Conservation (phyloP, 2,797 vertebrate genomes). For the Myripristis murdjan region DNA sequence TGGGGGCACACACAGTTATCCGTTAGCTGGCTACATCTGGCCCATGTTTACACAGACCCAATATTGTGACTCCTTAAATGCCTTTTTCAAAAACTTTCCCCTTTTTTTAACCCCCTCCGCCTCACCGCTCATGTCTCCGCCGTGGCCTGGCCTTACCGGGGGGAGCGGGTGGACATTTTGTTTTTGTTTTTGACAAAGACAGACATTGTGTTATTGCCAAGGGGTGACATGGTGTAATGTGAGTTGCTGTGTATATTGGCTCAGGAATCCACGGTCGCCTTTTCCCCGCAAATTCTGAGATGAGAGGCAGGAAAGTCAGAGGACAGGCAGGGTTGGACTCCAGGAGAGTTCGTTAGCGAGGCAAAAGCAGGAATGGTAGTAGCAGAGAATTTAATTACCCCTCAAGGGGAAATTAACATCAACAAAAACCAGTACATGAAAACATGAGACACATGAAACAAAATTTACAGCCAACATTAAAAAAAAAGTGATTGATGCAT, state of each 20-base stretch:
- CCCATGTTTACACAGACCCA: conserved; percentile 69
- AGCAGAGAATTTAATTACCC: too few relatives aligned
- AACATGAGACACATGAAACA: too few relatives aligned
- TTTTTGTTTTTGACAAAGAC: conserved; percentile 83
- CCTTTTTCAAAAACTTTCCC: conserved; percentile 48
- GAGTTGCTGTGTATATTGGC: conserved; percentile 80
- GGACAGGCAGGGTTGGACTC: background rate
- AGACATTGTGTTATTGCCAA: conserved; percentile 80
- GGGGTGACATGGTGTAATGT: conserved; percentile 83
- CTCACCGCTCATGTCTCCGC: conserved; percentile 36
- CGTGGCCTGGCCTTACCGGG: conserved; percentile 13
- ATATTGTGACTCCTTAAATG: conserved; percentile 72
- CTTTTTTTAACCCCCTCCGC: conserved; percentile 52
- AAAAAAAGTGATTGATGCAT: too few relatives aligned
- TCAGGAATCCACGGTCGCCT: conserved; percentile 72
- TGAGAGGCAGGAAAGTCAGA: conserved; percentile 34
- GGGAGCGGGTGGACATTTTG: conserved; percentile 58
- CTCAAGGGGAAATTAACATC: background rate
- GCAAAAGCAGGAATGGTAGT: too few relatives aligned
- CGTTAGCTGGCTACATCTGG: conserved; percentile 70
- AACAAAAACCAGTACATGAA: too few relatives aligned
- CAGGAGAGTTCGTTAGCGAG: background rate
- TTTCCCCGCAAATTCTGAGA: conserved; percentile 44
- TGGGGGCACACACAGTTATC: conserved; percentile 38
- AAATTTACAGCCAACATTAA: too few relatives aligned